Evolutionary conservation across 2,888 invertebrate genomes (phyloP), one percentile per base, ranked within the genome.

Genomic region (Camptogramma bilineatum): DNA sequence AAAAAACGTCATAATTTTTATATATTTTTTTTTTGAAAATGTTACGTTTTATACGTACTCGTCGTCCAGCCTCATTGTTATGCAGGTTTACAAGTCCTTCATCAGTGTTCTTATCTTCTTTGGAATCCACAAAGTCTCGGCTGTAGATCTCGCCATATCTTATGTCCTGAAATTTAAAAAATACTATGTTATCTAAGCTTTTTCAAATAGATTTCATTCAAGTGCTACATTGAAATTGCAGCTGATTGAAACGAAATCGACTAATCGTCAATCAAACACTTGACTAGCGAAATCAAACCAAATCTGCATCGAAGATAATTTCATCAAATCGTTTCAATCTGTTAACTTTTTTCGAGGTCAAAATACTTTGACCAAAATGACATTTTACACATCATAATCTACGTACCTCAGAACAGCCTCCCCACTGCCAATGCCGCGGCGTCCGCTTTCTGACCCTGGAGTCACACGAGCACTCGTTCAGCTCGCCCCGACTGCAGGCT

Each of bases 51-150:
- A 28, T 28, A 39, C 93, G 86, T 88, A 97, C 97, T 93, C 97
- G 94, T 87, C 98, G 93, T 62, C 98, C 98, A 63, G 98, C 98
- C 82, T 98, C 97, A 81, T 98, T 98, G 85, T 98, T 98, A 88
- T 98, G 98, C 39, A 97, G 93, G 86, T 98, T 98, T 96, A 98
- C 97, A 54, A 98, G 91, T 0, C 97, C 97, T 56, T 95, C 94
- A 28, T 96, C 95, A 17, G 95, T 94, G 62, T 94, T 94, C 57
- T 94, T 94, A 76, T 96, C 95, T 89, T 98, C 98, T 74, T 95
- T 95, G 0, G 96, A 94, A 80, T 98, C 98, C 42, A 97, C 95
- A 87, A 98, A 98, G 71, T 97, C 96, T 75, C 96, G 95, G 79
- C 97, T 97, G 85, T 97, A 97, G 82, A 95, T 95, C 79, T 97